These are phyloP conservation scores for Coregonus suidteri DNA, from an alignment of 2,797 vertebrate species.

Conservation along the genomic window DNA sequence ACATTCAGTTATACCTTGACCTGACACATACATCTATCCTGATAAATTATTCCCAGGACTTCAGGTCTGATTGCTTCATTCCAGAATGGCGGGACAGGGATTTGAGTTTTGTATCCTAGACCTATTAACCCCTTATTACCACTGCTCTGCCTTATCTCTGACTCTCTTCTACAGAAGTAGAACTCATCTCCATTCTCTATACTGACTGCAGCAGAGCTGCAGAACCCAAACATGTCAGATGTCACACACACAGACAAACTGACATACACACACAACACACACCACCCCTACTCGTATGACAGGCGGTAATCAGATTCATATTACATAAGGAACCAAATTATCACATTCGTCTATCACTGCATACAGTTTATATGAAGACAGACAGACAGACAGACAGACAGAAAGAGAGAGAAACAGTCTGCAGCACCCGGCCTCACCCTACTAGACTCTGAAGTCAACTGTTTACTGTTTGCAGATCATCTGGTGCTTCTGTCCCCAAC, in stretches of 20 bases:
- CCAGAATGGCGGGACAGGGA: too few relatives aligned
- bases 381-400: conserved; percentile 5
- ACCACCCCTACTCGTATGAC: background rate
- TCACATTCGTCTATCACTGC: conserved; percentile 41
- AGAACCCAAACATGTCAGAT: too few relatives aligned
- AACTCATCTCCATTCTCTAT: too few relatives aligned
- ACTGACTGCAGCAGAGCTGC: too few relatives aligned
- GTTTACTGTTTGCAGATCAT: conserved; percentile 1
- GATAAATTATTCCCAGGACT: too few relatives aligned
- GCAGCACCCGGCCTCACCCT: background rate
- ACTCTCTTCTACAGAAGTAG: too few relatives aligned
- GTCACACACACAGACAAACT: too few relatives aligned
- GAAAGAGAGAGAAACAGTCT: background rate
- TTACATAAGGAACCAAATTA: conserved; percentile 40
- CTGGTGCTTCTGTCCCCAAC: too few relatives aligned
- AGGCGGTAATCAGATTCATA: conserved; percentile 32
- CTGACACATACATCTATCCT: too few relatives aligned
- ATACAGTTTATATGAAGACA: background rate
- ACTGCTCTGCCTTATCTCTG: background rate
- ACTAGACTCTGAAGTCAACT: background rate
- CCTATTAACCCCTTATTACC: conserved; percentile 9
- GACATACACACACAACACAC: too few relatives aligned
- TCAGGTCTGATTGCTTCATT: too few relatives aligned
- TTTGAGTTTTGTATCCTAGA: background rate
- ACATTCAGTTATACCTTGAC: too few relatives aligned